A percentile compares a stretch with the other conserved stretches of the same genome.
These are phyloP conservation scores for Ivindomyrus marchei DNA, from an alignment of 2,113 vertebrate genomes.

Conservation along the genomic window DNA sequence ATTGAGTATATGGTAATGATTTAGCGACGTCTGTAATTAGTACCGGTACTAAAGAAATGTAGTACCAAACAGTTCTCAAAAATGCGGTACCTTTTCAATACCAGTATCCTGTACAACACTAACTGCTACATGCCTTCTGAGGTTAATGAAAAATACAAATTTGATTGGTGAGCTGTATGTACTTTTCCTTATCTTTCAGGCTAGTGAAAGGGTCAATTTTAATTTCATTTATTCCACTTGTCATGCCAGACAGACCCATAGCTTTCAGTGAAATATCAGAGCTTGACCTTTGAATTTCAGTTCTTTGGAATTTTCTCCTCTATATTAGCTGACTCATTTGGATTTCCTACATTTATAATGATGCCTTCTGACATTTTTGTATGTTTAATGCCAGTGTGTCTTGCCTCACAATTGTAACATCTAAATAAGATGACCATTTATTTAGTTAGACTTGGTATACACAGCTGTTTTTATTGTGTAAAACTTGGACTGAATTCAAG, in stretches of 20 bases:
- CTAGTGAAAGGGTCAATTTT: not conserved
- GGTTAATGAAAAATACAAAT: not conserved
- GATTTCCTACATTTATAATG: not conserved
- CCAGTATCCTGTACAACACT: not conserved
- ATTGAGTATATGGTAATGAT: not conserved
- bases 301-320: conserved; percentile 15
- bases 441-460: not conserved
- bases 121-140: not conserved
- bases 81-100: not conserved
- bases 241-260: not conserved
- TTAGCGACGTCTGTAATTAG: not conserved
- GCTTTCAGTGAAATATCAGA: conserved; percentile 12
- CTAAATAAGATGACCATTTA: not conserved
- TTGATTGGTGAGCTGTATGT: not conserved
- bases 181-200: not conserved
- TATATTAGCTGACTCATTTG: conserved; percentile 20
- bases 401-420: not conserved
- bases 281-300: conserved; percentile 14
- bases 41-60: not conserved
- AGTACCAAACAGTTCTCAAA: not conserved
- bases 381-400: conserved; percentile 11
- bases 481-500: not conserved
- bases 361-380: conserved; percentile 20
- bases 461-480: not conserved
- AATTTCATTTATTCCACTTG: not conserved